phyloP scores from a whole-genome alignment of 2,797 vertebrate species.

The Percopsis omiscomaycus region DNA sequence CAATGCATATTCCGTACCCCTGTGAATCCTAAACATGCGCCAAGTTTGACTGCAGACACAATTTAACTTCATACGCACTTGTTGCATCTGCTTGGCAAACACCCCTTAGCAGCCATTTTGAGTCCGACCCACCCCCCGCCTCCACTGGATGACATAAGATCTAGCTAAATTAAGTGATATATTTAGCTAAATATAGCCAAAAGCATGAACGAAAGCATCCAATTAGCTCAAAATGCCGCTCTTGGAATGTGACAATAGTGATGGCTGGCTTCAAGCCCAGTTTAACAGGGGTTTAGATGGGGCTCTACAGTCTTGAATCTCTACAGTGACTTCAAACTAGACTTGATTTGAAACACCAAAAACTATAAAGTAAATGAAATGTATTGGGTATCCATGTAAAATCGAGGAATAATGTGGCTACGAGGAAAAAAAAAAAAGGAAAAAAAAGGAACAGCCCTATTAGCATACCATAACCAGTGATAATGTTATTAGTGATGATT shows the following conservation, averaged over 20 bases:
- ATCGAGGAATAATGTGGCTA: no score
- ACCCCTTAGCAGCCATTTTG: constrained; percentile 1
- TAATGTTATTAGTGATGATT: no score
- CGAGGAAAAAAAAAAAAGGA: no score
- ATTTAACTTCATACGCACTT: not conserved
- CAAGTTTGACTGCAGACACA: constrained; percentile 15
- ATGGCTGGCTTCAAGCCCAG: no score
- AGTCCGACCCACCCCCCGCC: not conserved
- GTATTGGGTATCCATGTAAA: no score
- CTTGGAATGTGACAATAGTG: no score
- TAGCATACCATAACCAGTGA: no score
- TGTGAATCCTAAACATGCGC: no score
- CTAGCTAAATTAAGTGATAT: not conserved
- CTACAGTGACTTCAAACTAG: not conserved
- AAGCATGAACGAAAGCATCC: not conserved
- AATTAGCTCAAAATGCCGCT: no score
- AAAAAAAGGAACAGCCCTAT: no score
- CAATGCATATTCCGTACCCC: constrained; percentile 30
- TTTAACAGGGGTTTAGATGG: no score
- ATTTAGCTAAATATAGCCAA: not conserved
- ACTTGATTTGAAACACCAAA: not conserved
- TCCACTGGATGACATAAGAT: not conserved
- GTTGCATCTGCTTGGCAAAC: constrained; percentile 9
- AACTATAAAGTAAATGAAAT: no score
- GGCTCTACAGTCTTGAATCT: not conserved